These are phyloP conservation scores for Cephus spinipes DNA, from an alignment of 2,888 invertebrate species.

Conservation along the genomic window DNA sequence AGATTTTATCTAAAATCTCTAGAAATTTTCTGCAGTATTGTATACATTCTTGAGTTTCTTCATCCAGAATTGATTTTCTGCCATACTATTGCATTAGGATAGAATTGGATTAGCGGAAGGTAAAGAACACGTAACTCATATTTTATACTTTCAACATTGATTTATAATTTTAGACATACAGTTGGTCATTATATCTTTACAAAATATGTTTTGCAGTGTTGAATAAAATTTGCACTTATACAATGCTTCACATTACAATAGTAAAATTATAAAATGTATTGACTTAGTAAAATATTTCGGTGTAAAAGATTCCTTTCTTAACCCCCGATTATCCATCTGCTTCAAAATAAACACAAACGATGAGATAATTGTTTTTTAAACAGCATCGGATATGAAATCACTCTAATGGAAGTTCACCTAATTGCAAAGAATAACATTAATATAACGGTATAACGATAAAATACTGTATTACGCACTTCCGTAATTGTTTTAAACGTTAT, in stretches of 20 bases:
- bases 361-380: not conserved
- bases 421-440: not conserved
- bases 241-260: slow-evolving; percentile 12
- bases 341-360: no score
- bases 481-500: not conserved
- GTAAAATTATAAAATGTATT: slow-evolving; percentile 26
- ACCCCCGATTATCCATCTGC: not conserved
- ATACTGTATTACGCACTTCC: not conserved
- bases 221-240: slow-evolving; percentile 15
- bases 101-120: not conserved
- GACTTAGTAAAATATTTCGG: slow-evolving; percentile 18
- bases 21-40: not conserved
- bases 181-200: slow-evolving; percentile 34
- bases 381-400: not conserved
- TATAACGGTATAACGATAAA: not conserved
- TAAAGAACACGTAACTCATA: not conserved
- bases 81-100: not conserved
- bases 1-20: not conserved
- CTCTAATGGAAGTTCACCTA: not conserved
- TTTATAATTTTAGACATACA: slow-evolving; percentile 39
- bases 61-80: not conserved
- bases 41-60: not conserved
- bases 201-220: slow-evolving; percentile 34
- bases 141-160: slow-evolving; percentile 26
- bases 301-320: not conserved